These are phyloP conservation scores for Heliconius sara DNA, from an alignment of 2,888 invertebrate genomes.

Conservation along the genomic window DNA sequence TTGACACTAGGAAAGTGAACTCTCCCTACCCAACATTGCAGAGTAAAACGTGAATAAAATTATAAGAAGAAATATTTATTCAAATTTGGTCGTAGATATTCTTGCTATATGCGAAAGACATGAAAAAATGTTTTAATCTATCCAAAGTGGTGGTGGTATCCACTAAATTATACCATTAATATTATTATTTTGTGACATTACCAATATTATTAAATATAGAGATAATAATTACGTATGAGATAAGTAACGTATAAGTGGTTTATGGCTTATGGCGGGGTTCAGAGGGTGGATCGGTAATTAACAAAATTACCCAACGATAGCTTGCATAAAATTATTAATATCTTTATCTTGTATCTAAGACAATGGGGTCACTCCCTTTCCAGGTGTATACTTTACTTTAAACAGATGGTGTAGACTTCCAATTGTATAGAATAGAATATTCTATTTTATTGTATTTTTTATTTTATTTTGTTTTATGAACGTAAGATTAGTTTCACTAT, in stretches of 20 bases:
- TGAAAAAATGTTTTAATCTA: too few relatives aligned
- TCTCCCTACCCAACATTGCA: not conserved
- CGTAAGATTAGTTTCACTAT: too few relatives aligned
- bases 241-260: constrained; percentile 20
- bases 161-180: too few relatives aligned
- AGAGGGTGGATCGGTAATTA: constrained; percentile 35
- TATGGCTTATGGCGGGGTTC: not conserved
- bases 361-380: constrained; percentile 60
- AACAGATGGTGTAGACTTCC: constrained; percentile 55
- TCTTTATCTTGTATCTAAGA: constrained; percentile 65
- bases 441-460: too few relatives aligned
- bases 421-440: constrained; percentile 29
- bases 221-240: constrained; percentile 2
- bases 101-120: too few relatives aligned
- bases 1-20: not conserved
- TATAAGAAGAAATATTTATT: too few relatives aligned
- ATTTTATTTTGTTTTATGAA: too few relatives aligned
- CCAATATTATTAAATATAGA: not conserved
- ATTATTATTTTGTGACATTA: not conserved
- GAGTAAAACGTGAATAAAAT: too few relatives aligned
- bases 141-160: too few relatives aligned
- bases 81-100: too few relatives aligned
- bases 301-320: constrained; percentile 38
- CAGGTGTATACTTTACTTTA: constrained; percentile 60
- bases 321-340: constrained; percentile 41